Percentiles rank a stretch among this genome's conserved stretches.
Conservation (phyloP, 2,888 invertebrate genomes). For the Ecdyonurus torrentis region DNA sequence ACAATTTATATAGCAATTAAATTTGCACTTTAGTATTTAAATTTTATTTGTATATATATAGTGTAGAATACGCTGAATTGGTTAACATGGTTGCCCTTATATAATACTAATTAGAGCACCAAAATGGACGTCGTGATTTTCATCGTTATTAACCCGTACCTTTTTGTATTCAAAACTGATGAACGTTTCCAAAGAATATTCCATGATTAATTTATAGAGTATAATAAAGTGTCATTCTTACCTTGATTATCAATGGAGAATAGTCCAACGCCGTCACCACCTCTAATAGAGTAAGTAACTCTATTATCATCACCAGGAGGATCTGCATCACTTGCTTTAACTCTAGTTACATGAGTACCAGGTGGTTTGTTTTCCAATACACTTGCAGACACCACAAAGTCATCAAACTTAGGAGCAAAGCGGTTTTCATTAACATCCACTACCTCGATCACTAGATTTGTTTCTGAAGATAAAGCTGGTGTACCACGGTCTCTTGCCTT, state of each 20-base stretch:
- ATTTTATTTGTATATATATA: too few species aligned
- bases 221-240: too few species aligned
- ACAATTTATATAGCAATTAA: too few species aligned
- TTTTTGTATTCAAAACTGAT: too few species aligned
- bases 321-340: slow-evolving; percentile 66
- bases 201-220: too few species aligned
- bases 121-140: too few species aligned
- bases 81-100: too few species aligned
- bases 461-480: slow-evolving; percentile 61
- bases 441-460: slow-evolving; percentile 62
- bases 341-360: slow-evolving; percentile 58
- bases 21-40: too few species aligned
- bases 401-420: slow-evolving; percentile 64
- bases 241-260: slow-evolving; percentile 84
- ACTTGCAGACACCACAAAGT: slow-evolving; percentile 55
- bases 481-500: slow-evolving; percentile 73
- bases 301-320: slow-evolving; percentile 62
- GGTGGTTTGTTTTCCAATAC: slow-evolving; percentile 67
- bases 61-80: too few species aligned
- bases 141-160: too few species aligned
- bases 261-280: slow-evolving; percentile 78
- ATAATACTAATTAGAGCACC: too few species aligned
- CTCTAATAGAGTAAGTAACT: slow-evolving; percentile 70
- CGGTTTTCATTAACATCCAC: slow-evolving; percentile 91
- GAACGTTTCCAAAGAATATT: too few species aligned